These are phyloP conservation scores for Coccyzus lansbergi DNA, from an alignment of 2,797 vertebrate species.

Conservation along the genomic window DNA sequence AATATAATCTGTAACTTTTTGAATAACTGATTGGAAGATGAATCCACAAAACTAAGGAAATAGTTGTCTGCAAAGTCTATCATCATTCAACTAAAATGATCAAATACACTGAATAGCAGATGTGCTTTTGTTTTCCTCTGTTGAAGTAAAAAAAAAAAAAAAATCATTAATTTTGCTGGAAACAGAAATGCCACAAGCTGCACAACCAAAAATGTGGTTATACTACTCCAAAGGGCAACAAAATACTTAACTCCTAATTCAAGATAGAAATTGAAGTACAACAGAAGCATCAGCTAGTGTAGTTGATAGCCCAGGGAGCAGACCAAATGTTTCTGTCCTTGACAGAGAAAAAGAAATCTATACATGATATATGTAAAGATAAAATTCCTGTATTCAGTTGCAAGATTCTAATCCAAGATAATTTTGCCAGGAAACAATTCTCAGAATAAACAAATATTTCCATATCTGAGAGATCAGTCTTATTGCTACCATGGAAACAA, in stretches of 20 bases:
- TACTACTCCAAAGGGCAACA: not conserved
- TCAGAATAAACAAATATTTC: constrained; percentile 56
- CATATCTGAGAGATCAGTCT: constrained; percentile 38
- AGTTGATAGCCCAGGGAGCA: not conserved
- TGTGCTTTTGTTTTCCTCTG: constrained; percentile 29
- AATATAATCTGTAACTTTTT: constrained; percentile 5
- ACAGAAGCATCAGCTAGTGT: not conserved
- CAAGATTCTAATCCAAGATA: not conserved
- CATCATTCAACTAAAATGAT: constrained; percentile 58
- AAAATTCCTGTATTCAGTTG: not conserved
- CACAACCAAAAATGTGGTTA: not conserved
- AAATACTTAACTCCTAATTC: not conserved
- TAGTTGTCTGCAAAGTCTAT: constrained; percentile 34
- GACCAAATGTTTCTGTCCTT: not conserved
- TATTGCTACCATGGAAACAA: constrained; percentile 62
- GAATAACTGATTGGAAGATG: constrained; percentile 36
- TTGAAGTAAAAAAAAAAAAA: constrained; percentile 38
- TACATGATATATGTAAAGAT: not conserved
- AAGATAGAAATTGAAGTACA: not conserved
- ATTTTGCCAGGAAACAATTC: constrained; percentile 6
- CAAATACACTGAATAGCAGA: constrained; percentile 52
- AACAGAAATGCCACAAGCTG: constrained; percentile 22
- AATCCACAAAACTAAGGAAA: constrained; percentile 33
- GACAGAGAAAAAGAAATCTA: not conserved
- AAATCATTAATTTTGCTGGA: constrained; percentile 47